Percentiles rank a stretch among this genome's conserved stretches.
phyloP scores from a whole-genome alignment of 1,140 invertebrate genomes.

The Drosophila seguyi region DNA sequence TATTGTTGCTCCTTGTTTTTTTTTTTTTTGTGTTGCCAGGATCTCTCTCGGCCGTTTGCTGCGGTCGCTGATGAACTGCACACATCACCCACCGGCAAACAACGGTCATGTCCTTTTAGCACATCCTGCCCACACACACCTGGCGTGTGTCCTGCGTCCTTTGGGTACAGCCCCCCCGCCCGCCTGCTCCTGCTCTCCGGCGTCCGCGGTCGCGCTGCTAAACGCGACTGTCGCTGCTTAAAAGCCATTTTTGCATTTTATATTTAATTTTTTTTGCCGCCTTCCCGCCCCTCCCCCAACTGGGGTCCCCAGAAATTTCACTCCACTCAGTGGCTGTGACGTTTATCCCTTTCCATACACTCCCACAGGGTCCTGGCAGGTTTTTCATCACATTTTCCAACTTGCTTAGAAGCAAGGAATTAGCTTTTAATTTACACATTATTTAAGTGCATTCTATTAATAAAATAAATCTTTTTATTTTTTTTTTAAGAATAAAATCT shows the following conservation, averaged over 20 bases:
- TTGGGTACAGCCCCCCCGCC: not conserved
- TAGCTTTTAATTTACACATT: not conserved
- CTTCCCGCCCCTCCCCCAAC: not conserved
- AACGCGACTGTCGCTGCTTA: slow-evolving; percentile 78
- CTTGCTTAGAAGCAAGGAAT: not conserved
- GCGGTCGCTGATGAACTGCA: slow-evolving; percentile 79
- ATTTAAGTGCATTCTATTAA: not conserved
- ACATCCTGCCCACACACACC: slow-evolving; percentile 50
- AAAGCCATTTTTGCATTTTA: slow-evolving; percentile 82
- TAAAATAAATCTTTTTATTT: not conserved
- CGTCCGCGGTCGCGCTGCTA: slow-evolving; percentile 20
- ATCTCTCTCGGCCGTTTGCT: slow-evolving; percentile 59
- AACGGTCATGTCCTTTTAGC: slow-evolving; percentile 75
- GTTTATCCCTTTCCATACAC: slow-evolving; percentile 38
- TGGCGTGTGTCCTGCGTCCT: slow-evolving; percentile 40
- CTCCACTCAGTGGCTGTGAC: slow-evolving; percentile 8
- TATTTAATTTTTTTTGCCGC: slow-evolving; percentile 70
- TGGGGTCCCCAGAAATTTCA: not conserved
- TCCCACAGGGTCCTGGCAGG: not conserved
- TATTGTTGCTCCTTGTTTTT: not conserved
- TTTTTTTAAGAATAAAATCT: too few species aligned
- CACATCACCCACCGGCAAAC: slow-evolving; percentile 47
- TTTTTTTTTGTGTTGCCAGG: slow-evolving; percentile 11
- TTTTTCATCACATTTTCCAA: not conserved
- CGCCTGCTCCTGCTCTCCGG: too few species aligned